Evolutionary conservation across 2,888 invertebrate species (phyloP).

Genomic region (Anthoptus insignis): DNA sequence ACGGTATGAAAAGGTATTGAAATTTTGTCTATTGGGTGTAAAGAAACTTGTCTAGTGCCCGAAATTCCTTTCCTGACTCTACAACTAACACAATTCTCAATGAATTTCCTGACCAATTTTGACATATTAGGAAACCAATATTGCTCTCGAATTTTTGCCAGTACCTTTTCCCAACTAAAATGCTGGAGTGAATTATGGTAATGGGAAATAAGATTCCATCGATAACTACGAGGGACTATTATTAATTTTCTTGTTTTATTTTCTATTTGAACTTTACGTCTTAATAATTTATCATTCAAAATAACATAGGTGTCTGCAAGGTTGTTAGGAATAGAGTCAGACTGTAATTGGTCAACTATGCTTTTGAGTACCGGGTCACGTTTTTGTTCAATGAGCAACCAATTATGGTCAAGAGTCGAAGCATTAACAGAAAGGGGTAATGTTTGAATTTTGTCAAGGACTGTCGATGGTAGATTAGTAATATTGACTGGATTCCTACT

Average conservation of each 20-base stretch:
- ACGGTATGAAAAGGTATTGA: background rate
- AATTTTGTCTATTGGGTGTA: background rate
- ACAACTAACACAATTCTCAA: constrained; percentile 13
- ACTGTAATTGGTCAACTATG: background rate
- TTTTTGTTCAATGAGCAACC: background rate
- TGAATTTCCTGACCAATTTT: constrained; percentile 5
- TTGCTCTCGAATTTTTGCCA: background rate
- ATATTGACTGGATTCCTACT: background rate
- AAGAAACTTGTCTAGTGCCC: background rate
- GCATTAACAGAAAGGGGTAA: background rate
- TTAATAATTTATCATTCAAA: background rate
- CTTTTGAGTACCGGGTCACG: background rate
- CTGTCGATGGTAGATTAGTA: background rate
- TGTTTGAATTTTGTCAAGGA: background rate
- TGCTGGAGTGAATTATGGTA: background rate
- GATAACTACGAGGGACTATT: background rate
- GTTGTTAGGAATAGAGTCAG: background rate
- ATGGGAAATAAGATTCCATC: constrained; percentile 1
- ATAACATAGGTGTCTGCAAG: background rate
- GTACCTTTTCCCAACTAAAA: constrained; percentile 10
- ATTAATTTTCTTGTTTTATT: background rate
- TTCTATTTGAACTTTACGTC: background rate
- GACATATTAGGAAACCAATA: constrained; percentile 15
- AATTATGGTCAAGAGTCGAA: background rate
- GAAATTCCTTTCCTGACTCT: background rate